Conservation (phyloP, 2,113 vertebrate genomes). For the Phrynosoma platyrhinos region DNA sequence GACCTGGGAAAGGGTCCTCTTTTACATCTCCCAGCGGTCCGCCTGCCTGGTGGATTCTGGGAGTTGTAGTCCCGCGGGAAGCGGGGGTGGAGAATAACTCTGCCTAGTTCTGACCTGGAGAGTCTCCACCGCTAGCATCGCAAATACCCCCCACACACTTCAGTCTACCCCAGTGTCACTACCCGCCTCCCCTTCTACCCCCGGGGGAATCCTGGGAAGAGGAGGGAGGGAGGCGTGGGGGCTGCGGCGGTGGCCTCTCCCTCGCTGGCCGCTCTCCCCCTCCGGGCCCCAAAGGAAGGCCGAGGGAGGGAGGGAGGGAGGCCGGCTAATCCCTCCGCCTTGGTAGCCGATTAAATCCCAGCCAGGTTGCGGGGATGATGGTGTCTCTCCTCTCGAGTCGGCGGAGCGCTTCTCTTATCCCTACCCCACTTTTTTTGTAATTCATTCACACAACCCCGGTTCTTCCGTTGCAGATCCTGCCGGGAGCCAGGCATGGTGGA, state of each 20-base stretch:
- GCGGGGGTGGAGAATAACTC: no score
- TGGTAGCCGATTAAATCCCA: background rate
- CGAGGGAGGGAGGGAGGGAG: background rate
- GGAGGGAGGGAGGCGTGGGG: background rate
- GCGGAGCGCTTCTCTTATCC: background rate
- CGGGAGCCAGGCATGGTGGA: slow-evolving; percentile 72
- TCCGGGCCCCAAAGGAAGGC: background rate
- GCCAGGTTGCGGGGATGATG: background rate
- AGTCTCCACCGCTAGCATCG: no score
- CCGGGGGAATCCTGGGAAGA: background rate
- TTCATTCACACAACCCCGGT: no score
- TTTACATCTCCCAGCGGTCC: no score
- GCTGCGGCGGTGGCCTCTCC: background rate
- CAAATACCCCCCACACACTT: no score
- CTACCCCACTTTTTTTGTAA: no score
- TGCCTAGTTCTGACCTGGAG: no score
- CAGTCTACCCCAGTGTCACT: no score
- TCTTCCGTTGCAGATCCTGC: slow-evolving; percentile 19
- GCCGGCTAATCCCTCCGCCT: background rate
- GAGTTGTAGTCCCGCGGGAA: no score
- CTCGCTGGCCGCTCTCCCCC: background rate
- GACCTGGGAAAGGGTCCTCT: no score
- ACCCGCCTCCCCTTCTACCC: background rate
- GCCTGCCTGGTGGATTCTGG: no score
- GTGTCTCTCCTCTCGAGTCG: background rate